Conservation (phyloP, 2,888 invertebrate genomes). For the Nudaria mundana region DNA sequence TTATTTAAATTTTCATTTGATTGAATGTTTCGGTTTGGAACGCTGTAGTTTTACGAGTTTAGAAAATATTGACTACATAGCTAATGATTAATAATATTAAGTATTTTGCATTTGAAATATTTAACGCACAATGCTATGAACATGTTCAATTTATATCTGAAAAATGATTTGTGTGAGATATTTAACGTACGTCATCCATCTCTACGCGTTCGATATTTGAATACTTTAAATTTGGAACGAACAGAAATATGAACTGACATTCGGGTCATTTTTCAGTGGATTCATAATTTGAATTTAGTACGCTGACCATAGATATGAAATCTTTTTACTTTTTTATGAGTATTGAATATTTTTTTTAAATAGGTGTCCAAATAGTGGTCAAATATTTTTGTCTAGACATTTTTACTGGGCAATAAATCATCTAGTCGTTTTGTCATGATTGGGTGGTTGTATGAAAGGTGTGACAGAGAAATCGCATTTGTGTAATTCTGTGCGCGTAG, state of each 20-base stretch:
- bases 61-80: constrained; percentile 37
- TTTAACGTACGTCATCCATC: constrained; percentile 65
- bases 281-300: constrained; percentile 78
- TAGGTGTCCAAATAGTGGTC: too few species aligned
- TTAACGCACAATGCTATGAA: constrained; percentile 30
- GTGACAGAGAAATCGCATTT: constrained; percentile 72
- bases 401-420: constrained; percentile 51
- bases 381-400: constrained; percentile 56
- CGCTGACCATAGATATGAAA: constrained; percentile 65
- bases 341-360: too few species aligned
- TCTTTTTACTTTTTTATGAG: too few species aligned
- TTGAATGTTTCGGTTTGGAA: constrained; percentile 68
- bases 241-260: constrained; percentile 72
- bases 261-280: constrained; percentile 79
- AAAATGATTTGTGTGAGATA: constrained; percentile 55
- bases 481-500: constrained; percentile 69
- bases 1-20: constrained; percentile 76
- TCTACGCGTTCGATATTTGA: constrained; percentile 73
- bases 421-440: constrained; percentile 55
- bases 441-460: constrained; percentile 57
- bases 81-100: constrained; percentile 43
- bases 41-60: constrained; percentile 46
- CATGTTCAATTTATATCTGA: constrained; percentile 34
- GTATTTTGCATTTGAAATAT: constrained; percentile 58
- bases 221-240: constrained; percentile 77